Percentiles rank a stretch among this genome's conserved stretches.
Conservation (phyloP, 2,797 vertebrate genomes). For the Balearica regulorum region DNA sequence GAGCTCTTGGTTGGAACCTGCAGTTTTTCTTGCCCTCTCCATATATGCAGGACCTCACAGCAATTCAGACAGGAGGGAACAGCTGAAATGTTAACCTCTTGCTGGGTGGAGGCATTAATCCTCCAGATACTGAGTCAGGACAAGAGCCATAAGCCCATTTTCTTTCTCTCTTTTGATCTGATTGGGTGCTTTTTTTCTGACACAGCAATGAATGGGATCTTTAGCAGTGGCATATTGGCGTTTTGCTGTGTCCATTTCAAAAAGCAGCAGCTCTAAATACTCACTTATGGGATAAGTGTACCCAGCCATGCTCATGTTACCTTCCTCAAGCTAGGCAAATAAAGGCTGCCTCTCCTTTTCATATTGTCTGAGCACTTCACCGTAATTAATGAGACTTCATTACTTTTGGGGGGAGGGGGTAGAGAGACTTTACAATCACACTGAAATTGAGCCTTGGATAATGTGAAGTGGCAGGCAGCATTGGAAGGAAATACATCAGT, state of each 20-base stretch:
- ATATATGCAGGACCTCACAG: background rate
- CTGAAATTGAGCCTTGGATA: background rate
- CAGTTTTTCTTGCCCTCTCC: background rate
- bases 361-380: background rate
- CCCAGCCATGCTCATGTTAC: background rate
- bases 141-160: background rate
- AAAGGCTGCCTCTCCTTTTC: background rate
- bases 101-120: background rate
- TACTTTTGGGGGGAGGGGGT: rapidly evolving
- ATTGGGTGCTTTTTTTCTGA: background rate
- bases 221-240: background rate
- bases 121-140: background rate
- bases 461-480: background rate
- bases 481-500: background rate
- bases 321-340: background rate
- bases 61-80: background rate
- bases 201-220: background rate
- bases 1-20: background rate
- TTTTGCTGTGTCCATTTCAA: background rate
- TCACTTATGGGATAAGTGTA: background rate
- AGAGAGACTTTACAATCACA: background rate
- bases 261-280: background rate
- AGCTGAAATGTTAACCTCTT: background rate
- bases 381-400: background rate
- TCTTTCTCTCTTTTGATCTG: background rate